These are phyloP conservation scores for Cantharis rustica DNA, from an alignment of 2,888 invertebrate genomes.

Conservation along the genomic window DNA sequence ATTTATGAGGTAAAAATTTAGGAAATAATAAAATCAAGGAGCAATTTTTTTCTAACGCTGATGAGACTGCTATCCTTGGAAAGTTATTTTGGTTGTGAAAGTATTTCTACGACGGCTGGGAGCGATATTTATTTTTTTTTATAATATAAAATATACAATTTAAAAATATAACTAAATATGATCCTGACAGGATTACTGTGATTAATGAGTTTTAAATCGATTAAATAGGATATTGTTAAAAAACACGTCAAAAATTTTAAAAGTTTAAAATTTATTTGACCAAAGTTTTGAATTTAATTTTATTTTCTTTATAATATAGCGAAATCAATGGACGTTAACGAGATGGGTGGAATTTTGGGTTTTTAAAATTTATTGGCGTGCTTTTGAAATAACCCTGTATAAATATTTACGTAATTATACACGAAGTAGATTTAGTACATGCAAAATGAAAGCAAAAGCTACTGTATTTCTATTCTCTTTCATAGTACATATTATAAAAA, in stretches of 20 bases:
- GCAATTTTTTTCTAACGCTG: conserved; percentile 30
- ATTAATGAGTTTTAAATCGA: conserved; percentile 46
- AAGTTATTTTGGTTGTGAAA: conserved; percentile 30
- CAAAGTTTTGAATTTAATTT: background rate
- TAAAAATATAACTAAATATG: conserved; percentile 36
- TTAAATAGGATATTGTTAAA: conserved; percentile 15
- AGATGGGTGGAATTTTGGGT: background rate
- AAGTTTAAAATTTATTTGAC: background rate
- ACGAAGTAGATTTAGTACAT: conserved; percentile 23
- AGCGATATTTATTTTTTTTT: conserved; percentile 1
- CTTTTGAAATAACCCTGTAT: background rate
- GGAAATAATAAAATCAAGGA: conserved; percentile 25
- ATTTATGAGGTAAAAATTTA: conserved; percentile 26
- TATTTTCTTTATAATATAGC: background rate
- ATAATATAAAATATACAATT: background rate
- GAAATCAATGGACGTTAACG: background rate
- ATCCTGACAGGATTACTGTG: conserved; percentile 49
- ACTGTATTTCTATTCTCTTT: conserved; percentile 17
- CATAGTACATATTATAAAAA: conserved; percentile 2
- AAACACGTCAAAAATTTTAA: background rate
- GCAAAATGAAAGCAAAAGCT: conserved; percentile 13
- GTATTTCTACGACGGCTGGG: conserved; percentile 14
- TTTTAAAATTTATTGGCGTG: background rate
- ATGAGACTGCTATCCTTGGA: conserved; percentile 34
- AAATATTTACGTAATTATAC: conserved; percentile 24